These are phyloP conservation scores for Pteronotus mesoamericanus DNA, from an alignment of 2,797 vertebrate species.

Conservation along the genomic window DNA sequence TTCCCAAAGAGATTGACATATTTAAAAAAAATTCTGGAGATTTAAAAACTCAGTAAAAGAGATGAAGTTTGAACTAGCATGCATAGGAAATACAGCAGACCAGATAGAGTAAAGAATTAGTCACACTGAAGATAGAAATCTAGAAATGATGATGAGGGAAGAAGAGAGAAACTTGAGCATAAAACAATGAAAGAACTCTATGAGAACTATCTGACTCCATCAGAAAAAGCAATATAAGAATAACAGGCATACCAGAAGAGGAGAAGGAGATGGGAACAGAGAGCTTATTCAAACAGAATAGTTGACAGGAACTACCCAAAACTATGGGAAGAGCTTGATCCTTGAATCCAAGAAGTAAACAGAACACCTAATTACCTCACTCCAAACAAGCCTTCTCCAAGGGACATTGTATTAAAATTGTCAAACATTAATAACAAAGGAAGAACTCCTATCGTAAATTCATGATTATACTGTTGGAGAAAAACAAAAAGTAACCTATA, in stretches of 20 bases:
- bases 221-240: background rate
- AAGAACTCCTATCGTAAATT: background rate
- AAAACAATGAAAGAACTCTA: background rate
- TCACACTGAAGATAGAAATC: background rate
- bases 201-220: background rate
- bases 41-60: background rate
- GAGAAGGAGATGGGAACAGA: background rate
- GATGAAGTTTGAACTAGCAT: background rate
- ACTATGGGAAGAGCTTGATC: background rate
- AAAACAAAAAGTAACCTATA: background rate
- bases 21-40: background rate
- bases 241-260: background rate
- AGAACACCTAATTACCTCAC: background rate
- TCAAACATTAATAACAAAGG: background rate
- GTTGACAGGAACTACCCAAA: background rate
- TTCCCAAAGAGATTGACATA: background rate
- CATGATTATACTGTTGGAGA: background rate
- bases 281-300: no score
- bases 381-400: background rate
- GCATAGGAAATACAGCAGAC: background rate
- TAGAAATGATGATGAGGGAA: background rate
- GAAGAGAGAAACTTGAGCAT: background rate
- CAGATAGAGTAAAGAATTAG: background rate
- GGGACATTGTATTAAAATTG: background rate
- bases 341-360: background rate